Percentiles rank a stretch among this genome's conserved stretches.
phyloP scores from a whole-genome alignment of 2,888 invertebrate species.

The Nomada ferruginata region DNA sequence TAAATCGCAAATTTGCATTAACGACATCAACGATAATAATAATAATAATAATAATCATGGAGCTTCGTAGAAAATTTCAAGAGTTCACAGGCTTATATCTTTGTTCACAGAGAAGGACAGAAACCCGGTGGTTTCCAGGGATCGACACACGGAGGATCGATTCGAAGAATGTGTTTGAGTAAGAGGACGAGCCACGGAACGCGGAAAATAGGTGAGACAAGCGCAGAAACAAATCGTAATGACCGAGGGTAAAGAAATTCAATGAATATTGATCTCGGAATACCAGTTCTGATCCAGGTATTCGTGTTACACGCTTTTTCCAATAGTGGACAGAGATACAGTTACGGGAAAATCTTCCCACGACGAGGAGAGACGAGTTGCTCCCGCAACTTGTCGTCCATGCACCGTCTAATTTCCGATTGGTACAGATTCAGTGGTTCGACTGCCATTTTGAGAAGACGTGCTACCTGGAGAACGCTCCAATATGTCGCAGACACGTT shows the following conservation, averaged over 20 bases:
- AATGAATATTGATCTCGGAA: conserved; percentile 59
- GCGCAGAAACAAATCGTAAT: conserved; percentile 50
- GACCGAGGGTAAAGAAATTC: conserved; percentile 40
- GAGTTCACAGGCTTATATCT: background rate
- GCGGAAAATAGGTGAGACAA: conserved; percentile 47
- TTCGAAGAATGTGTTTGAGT: conserved; percentile 45
- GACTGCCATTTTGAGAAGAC: conserved; percentile 50
- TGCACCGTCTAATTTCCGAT: conserved; percentile 71
- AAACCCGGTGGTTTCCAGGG: conserved; percentile 6
- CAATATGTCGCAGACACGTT: conserved; percentile 6
- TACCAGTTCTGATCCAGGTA: conserved; percentile 58
- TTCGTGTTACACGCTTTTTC: conserved; percentile 57
- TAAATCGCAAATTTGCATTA: no score
- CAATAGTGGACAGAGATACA: conserved; percentile 27
- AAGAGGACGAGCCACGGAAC: conserved; percentile 50
- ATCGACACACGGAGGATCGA: conserved; percentile 22
- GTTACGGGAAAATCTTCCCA: conserved; percentile 53
- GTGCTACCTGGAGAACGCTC: conserved; percentile 36
- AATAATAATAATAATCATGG: no score
- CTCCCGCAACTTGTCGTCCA: conserved; percentile 58
- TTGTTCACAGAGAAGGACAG: conserved; percentile 11
- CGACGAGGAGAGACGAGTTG: conserved; percentile 18
- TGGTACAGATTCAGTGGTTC: conserved; percentile 50
- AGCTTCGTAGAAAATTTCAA: background rate
- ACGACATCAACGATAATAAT: no score